Percentiles rank a stretch among this genome's conserved stretches.
These are phyloP conservation scores for Cyanoramphus novaezelandiae DNA, from an alignment of 2,113 vertebrate genomes.

Conservation along the genomic window DNA sequence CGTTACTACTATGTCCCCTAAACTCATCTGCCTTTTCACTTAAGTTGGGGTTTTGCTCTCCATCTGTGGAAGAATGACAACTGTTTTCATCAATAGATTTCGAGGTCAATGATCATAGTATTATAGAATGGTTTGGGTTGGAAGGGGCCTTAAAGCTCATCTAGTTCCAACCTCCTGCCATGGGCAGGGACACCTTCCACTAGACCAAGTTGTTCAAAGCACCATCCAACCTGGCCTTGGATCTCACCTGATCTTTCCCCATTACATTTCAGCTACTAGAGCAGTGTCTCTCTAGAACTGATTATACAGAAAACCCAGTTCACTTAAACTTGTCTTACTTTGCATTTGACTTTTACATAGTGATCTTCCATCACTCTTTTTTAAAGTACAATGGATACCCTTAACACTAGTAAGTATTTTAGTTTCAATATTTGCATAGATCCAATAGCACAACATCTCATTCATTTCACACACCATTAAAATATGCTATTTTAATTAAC, in stretches of 20 bases:
- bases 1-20: neutral
- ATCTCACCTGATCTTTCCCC: neutral
- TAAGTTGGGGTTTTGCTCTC: neutral
- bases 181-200: neutral
- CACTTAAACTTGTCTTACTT: neutral
- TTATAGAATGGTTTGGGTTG: neutral
- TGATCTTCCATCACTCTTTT: neutral
- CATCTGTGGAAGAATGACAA: neutral
- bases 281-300: neutral
- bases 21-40: neutral
- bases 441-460: neutral
- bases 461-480: slow-evolving; percentile 56
- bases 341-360: neutral
- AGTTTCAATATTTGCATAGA: neutral
- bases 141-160: neutral
- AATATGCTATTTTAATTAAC: slow-evolving; percentile 67
- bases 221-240: neutral
- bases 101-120: neutral
- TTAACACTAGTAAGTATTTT: slow-evolving; percentile 23
- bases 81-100: neutral
- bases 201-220: neutral
- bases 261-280: neutral
- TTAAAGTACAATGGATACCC: slow-evolving; percentile 8
- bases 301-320: neutral
- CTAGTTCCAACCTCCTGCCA: neutral